A percentile compares a stretch with the other conserved stretches of the same genome.
Evolutionary conservation across 2,888 invertebrate species (phyloP).

Genomic region (Drepana falcataria): DNA sequence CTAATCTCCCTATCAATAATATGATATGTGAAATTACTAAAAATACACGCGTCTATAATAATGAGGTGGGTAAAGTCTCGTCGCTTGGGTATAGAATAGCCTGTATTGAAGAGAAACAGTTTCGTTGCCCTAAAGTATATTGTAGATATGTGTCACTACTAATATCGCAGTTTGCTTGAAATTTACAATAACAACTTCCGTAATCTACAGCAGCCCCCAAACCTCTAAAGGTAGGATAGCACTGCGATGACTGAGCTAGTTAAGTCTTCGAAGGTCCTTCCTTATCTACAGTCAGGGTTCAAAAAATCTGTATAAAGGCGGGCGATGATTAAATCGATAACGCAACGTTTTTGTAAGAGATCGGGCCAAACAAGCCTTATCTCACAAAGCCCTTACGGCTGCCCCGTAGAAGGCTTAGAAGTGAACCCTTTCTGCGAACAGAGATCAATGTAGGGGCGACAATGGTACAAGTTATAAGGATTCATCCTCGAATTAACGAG

Average conservation of each 20-base stretch:
- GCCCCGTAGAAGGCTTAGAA: slow-evolving; percentile 49
- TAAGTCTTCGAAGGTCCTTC: neutral
- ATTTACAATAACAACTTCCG: too few relatives aligned
- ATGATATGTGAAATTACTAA: too few relatives aligned
- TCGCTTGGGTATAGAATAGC: too few relatives aligned
- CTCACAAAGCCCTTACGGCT: slow-evolving; percentile 50
- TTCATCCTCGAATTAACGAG: neutral
- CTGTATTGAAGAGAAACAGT: too few relatives aligned
- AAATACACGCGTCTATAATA: too few relatives aligned
- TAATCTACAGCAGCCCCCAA: slow-evolving; percentile 14
- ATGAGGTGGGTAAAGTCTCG: too few relatives aligned
- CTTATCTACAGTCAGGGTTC: neutral
- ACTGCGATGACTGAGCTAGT: neutral
- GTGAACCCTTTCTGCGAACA: slow-evolving; percentile 56
- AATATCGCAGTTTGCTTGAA: too few relatives aligned
- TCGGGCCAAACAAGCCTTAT: slow-evolving; percentile 58
- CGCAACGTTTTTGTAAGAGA: slow-evolving; percentile 46
- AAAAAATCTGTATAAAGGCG: slow-evolving; percentile 29
- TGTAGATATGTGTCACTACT: too few relatives aligned
- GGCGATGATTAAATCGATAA: slow-evolving; percentile 65
- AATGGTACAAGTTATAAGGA: slow-evolving; percentile 16
- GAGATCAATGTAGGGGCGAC: slow-evolving; percentile 47
- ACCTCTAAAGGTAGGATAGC: neutral
- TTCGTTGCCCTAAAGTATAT: too few relatives aligned
- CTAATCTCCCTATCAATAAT: too few relatives aligned